These are phyloP conservation scores for Corythornis cristatus DNA, from an alignment of 2,113 vertebrate genomes.

Conservation along the genomic window DNA sequence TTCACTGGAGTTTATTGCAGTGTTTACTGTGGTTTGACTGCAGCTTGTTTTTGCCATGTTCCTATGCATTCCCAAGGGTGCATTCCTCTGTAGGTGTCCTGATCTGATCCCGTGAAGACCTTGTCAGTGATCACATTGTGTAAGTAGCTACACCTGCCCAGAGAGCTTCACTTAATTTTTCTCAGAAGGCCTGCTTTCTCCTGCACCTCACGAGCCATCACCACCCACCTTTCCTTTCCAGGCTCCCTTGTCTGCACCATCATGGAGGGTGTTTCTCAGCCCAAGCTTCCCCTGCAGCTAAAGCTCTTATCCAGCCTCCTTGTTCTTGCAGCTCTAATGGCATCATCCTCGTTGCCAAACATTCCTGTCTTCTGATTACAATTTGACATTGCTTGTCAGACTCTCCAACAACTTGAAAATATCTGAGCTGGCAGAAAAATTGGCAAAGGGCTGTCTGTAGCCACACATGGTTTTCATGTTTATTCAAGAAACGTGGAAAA, in stretches of 20 bases:
- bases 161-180: not conserved
- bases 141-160: fast-evolving
- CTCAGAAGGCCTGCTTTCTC: not conserved
- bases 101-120: not conserved
- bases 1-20: not conserved
- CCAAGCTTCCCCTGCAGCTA: not conserved
- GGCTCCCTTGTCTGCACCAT: not conserved
- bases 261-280: not conserved
- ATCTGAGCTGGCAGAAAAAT: not conserved
- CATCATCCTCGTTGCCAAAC: not conserved
- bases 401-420: not conserved
- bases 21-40: not conserved
- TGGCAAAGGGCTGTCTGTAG: not conserved
- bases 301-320: not conserved
- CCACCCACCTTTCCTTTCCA: not conserved
- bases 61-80: not conserved
- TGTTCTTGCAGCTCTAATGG: not conserved
- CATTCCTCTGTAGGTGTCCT: not conserved
- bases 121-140: fast-evolving
- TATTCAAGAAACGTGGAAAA: not conserved
- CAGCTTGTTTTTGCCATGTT: not conserved
- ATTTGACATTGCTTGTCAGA: constrained; percentile 14
- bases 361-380: constrained; percentile 4
- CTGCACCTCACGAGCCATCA: not conserved
- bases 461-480: not conserved